Evolutionary conservation across 1,140 invertebrate genomes (phyloP).

Genomic region (Microplitis demolitor): DNA sequence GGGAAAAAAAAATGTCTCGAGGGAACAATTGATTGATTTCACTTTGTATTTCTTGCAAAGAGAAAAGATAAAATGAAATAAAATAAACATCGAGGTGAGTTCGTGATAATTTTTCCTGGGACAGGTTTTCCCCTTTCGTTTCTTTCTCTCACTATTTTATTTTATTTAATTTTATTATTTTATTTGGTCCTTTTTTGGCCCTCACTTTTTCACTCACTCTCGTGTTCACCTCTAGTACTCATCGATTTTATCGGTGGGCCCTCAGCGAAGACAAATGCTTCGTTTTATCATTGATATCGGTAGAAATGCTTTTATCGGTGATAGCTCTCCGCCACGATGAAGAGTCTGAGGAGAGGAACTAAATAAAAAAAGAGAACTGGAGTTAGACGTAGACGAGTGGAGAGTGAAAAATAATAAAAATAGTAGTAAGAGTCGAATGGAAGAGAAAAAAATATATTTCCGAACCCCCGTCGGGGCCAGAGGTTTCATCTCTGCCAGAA

Average conservation of each 20-base stretch:
- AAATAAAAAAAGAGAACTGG: too few relatives aligned
- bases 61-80: constrained; percentile 6
- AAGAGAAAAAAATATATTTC: not conserved
- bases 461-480: too few relatives aligned
- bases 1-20: too few relatives aligned
- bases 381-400: not conserved
- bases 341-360: constrained; percentile 9
- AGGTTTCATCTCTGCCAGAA: not conserved
- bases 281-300: constrained; percentile 38
- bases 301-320: constrained; percentile 38
- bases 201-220: not conserved
- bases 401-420: not conserved
- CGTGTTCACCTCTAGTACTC: constrained; percentile 5
- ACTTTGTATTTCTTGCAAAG: not conserved
- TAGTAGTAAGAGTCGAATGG: not conserved
- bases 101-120: constrained; percentile 18
- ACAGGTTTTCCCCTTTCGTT: constrained; percentile 1
- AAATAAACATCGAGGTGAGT: constrained; percentile 17
- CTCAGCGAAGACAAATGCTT: constrained; percentile 30
- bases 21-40: not conserved
- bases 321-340: constrained; percentile 25
- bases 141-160: not conserved
- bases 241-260: constrained; percentile 23
- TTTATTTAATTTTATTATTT: too few relatives aligned
- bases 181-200: too few relatives aligned